Base-by-base conservation (phyloP, 2,888 invertebrate genomes). In the Amphiduros pacificus region DNA sequence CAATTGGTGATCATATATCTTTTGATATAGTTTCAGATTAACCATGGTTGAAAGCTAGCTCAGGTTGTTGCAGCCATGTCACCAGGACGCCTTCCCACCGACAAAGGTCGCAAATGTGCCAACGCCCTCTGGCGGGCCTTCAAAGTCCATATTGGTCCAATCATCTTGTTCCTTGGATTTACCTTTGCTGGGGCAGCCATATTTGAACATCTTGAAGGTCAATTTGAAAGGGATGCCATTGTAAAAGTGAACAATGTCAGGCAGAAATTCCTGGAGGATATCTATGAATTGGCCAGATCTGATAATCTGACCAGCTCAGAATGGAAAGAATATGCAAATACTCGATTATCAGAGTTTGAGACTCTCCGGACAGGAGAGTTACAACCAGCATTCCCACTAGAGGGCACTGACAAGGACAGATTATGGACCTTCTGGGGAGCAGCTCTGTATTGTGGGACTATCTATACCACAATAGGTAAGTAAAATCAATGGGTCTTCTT, bases 381-480 rank as follows among this genome's bases (percentile, higher is more conserved):
- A 6, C 44, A 44, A 17, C 44, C 44, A 11, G 44, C 44, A n/a
- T 44, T 44, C 44, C n/a, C n/a, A 44, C 5, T 44, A 5, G 20
- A n/a, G n/a, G 44, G 44, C 5, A n/a, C 6, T 6, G 44, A 44
- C 20, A 17, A 44, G 22, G 44, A 44, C 44, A 44, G n/a, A 22
- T 44, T 44, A 31, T 58, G 58, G 58, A 26, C 49, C 29, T 58
- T 58, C 51, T 58, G 58, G 58, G 58, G 58, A 3, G 58, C 29
- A 14, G 49, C 52, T 22, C 50, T 58, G 29, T 58, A 58, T 26
- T 58, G 58, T 51, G 49, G 48, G 20, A 58, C 58, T 24, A 50
- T 58, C 24, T 58, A 58, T 31, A 58, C 58, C 3, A 58, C 58
- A 4, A 58, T 58, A 20, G 58, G 58, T 58, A 24, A 55, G 55